A percentile compares a stretch with the other conserved stretches of the same genome.
Evolutionary conservation across 2,797 vertebrate genomes (phyloP).

Genomic region (Halcyon chelicuti): DNA sequence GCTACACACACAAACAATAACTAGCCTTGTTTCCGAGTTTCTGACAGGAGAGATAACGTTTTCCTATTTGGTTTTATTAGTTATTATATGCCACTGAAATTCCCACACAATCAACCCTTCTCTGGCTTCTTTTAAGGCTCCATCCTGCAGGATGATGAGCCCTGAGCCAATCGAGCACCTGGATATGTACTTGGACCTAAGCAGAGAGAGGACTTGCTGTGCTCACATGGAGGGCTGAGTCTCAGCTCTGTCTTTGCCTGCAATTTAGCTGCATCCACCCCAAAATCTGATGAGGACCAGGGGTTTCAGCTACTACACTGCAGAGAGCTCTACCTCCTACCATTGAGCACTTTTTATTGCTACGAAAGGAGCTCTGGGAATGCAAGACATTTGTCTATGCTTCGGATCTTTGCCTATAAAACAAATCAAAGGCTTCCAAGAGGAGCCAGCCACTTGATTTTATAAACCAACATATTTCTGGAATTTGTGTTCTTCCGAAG

Average conservation of each 20-base stretch:
- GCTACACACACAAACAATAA: not conserved
- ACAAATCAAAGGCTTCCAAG: not conserved
- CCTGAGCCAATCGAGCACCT: not conserved
- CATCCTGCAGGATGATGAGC: not conserved
- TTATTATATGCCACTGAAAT: not conserved
- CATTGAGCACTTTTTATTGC: not conserved
- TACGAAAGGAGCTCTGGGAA: not conserved
- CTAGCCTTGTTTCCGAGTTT: not conserved
- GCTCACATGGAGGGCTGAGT: not conserved
- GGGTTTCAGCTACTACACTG: not conserved
- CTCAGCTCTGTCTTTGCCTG: not conserved
- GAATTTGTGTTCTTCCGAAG: not conserved
- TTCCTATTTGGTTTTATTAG: not conserved
- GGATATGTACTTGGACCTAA: not conserved
- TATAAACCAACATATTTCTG: not conserved
- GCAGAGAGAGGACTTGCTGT: too few relatives aligned
- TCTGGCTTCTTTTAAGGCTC: not conserved
- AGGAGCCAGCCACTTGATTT: not conserved
- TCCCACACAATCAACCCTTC: not conserved
- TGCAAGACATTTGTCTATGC: not conserved
- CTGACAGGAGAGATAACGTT: not conserved
- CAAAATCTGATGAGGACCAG: not conserved
- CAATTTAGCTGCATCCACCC: not conserved
- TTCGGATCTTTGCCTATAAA: not conserved
- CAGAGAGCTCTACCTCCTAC: not conserved